Base-by-base conservation (phyloP, 2,113 vertebrate genomes). In the Myotis lucifugus region DNA sequence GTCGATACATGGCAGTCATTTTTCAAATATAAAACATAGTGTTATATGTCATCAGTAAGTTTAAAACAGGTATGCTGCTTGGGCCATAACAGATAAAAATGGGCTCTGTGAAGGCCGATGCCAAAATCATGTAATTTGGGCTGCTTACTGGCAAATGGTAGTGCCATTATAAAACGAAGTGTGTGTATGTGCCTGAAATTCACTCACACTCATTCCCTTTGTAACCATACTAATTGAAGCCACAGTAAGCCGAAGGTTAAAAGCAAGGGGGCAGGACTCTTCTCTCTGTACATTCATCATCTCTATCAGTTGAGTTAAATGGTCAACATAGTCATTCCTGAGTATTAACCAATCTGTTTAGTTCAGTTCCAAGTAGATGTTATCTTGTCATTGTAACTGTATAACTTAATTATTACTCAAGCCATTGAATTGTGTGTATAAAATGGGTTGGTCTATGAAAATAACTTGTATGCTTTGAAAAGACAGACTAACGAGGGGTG, bases 101-200 rank as follows among this genome's bases (percentile, higher is more conserved):
- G 6, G 21, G 25, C 25, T 25, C 52, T 19, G 1, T 64, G 6
- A 67, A 25, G 21, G 9, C 7, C 56, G 8, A 23, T 46, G 10
- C 13, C 40, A 52, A 94, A 78, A 59, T 54, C 67, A 82, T 74
- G 69, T 37, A 59, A 37, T 67, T 81, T 92, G 79, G 32, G 17
- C 5, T 88, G 6, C 81, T 66, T 61, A n/a, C 4, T 40, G 72
- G 27, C 23, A 40, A 32, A 88, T 13, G 32, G 42, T 8, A 40
- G 4, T 23, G 48, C 11, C 18, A n/a, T 25, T 72, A n/a, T 12
- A 79, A 92, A 94, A 83, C 61, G 32, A 5, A 18, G 0, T 11
- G 32, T 59, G 17, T 46, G 8, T 46, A 21, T 6, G 7, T 15
- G 48, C 12, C 3, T 59, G 19, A 59, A 2, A 0, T 29, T 40